Conservation (phyloP, 2,113 vertebrate genomes). For the Lanius ludovicianus region DNA sequence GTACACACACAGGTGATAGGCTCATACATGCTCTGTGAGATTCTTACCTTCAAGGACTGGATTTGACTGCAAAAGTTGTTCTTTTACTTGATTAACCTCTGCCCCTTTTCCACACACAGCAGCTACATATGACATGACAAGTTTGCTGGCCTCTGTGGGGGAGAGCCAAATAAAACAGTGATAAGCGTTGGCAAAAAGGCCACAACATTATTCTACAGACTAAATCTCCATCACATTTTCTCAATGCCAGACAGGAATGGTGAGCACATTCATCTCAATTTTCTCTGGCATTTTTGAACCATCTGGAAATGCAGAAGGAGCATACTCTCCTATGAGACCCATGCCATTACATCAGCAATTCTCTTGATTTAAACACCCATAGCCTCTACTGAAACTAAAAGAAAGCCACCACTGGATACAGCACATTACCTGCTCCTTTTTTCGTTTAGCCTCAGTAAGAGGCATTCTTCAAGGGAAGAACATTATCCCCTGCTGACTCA, state of each 20-base stretch:
- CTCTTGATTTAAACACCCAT: background rate
- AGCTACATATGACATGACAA: slow-evolving; percentile 99
- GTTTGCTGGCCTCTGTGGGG: slow-evolving; percentile 92
- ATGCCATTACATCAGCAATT: background rate
- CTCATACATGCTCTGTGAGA: rapidly evolving
- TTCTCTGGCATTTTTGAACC: background rate
- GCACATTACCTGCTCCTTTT: background rate
- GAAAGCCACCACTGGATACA: background rate
- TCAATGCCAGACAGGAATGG: background rate
- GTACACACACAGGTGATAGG: background rate
- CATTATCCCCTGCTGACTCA: background rate
- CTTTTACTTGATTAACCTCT: slow-evolving; percentile 98
- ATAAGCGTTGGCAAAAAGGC: background rate
- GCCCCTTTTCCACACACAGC: slow-evolving; percentile 98
- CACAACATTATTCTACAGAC: background rate
- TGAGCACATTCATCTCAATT: background rate
- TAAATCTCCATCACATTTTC: background rate
- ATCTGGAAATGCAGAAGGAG: background rate
- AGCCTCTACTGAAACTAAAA: background rate
- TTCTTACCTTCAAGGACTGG: slow-evolving; percentile 96
- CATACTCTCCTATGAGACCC: background rate
- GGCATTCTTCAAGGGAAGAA: background rate
- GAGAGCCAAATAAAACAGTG: slow-evolving; percentile 49
- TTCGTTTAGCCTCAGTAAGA: background rate
- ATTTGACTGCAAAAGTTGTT: slow-evolving; percentile 97